Evolutionary conservation across 2,113 vertebrate species (phyloP).

Genomic region (Scalopus aquaticus): DNA sequence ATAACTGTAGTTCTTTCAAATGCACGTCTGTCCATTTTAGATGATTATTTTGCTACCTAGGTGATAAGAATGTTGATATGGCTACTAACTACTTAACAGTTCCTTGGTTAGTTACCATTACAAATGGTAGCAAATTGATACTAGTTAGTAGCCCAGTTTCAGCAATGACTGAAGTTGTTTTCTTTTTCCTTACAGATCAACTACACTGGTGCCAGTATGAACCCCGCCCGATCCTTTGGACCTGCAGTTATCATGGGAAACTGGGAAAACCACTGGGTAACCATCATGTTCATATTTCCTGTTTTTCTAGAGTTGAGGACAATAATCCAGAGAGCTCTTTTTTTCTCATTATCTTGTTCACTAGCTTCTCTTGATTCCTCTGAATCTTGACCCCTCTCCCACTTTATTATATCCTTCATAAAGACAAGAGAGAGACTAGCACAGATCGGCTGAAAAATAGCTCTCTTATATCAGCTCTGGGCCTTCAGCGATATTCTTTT

Average conservation of each 20-base stretch:
- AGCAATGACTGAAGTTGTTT: constrained; percentile 44
- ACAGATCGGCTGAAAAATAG: not conserved
- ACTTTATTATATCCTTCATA: not conserved
- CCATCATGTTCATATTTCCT: constrained; percentile 8
- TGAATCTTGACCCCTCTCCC: not conserved
- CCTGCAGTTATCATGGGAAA: constrained; percentile 93
- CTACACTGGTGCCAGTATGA: constrained; percentile 97
- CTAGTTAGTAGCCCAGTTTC: not conserved
- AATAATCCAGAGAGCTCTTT: not conserved
- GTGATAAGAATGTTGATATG: not conserved
- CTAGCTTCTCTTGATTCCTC: not conserved
- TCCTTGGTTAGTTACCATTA: not conserved
- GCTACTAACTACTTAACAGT: not conserved
- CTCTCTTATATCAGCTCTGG: not conserved
- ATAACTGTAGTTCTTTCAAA: constrained; percentile 1
- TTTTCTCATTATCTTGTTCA: not conserved
- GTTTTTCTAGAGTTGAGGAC: not conserved
- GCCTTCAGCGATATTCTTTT: not conserved
- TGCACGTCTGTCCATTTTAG: not conserved
- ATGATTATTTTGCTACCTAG: constrained; percentile 32
- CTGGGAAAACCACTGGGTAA: constrained; percentile 96
- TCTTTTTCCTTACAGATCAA: constrained; percentile 88
- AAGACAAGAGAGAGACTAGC: not conserved
- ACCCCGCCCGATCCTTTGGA: constrained; percentile 95
- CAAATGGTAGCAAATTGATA: not conserved